Evolutionary conservation across 2,797 vertebrate genomes (phyloP).

Genomic region (Choloepus didactylus): DNA sequence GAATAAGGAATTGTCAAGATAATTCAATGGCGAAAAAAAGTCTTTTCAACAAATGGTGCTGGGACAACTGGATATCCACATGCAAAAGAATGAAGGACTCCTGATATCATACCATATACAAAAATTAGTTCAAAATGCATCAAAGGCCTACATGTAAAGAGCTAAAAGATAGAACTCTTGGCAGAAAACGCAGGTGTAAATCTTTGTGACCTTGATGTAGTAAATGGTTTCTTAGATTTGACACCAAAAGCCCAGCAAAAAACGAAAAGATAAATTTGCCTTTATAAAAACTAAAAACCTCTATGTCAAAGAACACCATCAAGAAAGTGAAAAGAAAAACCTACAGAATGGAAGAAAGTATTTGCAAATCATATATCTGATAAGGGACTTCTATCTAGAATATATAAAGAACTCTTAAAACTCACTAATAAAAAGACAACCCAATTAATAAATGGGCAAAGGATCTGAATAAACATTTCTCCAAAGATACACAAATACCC

Average conservation of each 20-base stretch:
- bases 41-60: neutral
- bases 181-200: neutral
- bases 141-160: too few species aligned
- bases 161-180: neutral
- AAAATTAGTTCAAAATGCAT: too few species aligned
- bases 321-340: neutral
- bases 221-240: neutral
- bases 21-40: neutral
- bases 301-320: neutral
- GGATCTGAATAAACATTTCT: neutral
- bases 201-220: neutral
- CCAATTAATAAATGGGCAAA: neutral
- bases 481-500: neutral
- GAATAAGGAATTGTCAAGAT: neutral
- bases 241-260: neutral
- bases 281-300: constrained; percentile 19
- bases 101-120: too few species aligned
- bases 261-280: neutral
- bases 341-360: neutral
- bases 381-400: neutral
- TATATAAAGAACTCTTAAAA: neutral
- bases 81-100: neutral
- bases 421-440: neutral
- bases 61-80: neutral
- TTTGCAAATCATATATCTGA: neutral